These are phyloP conservation scores for Himantopus leucocephalus DNA, from an alignment of 2,113 vertebrate genomes.

Conservation along the genomic window DNA sequence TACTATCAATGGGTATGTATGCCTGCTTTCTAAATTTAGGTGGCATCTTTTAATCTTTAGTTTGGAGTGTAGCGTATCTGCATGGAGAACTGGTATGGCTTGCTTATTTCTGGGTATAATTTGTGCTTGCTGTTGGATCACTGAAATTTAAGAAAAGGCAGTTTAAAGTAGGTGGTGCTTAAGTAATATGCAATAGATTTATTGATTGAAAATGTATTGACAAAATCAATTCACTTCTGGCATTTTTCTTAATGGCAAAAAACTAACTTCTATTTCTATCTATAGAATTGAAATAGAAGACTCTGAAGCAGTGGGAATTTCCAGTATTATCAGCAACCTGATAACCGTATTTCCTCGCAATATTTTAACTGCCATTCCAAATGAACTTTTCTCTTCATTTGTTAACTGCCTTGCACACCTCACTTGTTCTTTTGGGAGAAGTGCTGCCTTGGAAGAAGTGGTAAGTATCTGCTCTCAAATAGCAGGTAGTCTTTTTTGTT, in stretches of 20 bases:
- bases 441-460: constrained; percentile 97
- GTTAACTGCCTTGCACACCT: constrained; percentile 97
- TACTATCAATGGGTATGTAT: constrained; percentile 96
- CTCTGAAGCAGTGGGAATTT: constrained; percentile 95
- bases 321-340: constrained; percentile 96
- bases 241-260: background rate
- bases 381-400: constrained; percentile 95
- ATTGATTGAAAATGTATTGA: background rate
- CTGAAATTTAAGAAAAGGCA: background rate
- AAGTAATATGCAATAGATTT: background rate
- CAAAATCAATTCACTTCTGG: background rate
- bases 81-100: background rate
- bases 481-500: background rate
- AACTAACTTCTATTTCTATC: constrained; percentile 8
- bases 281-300: constrained; percentile 98
- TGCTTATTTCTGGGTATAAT: background rate
- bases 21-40: constrained; percentile 55
- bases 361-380: constrained; percentile 92
- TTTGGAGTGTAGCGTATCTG: background rate
- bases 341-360: constrained; percentile 96
- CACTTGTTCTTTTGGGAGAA: constrained; percentile 96
- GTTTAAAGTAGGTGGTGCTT: background rate
- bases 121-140: background rate
- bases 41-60: constrained; percentile 17
- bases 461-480: constrained; percentile 74